Evolutionary conservation across 2,797 vertebrate species (phyloP), one percentile per base, ranked within the genome.

Genomic region (Luscinia luscinia): DNA sequence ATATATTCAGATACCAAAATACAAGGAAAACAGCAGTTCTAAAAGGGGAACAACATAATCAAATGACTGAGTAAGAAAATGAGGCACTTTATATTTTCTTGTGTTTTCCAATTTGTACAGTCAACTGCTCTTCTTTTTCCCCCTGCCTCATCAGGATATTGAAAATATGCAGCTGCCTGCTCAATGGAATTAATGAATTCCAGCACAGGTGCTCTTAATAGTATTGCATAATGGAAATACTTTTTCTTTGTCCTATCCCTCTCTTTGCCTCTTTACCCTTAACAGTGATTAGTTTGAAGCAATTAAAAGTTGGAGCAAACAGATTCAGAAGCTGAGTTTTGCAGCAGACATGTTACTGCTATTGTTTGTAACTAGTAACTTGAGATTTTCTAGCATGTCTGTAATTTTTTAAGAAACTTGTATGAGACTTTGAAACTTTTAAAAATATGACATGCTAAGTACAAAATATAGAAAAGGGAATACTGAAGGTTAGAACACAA

Each of bases 141-240:
- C 32, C 19, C 10, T 34, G 9, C 20, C 45, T 93, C 79, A 63
- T 84, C 78, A 86, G 51, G 43, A 52, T 61, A 51, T 59, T 87
- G 52, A 46, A 86, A 67, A 88, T 78, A 70, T 43, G 75, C 84
- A 96, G 48, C 62, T 89, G 58, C 69, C 88, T 87, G 34, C 54
- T 89, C 87, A 93, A 32, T 70, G 17, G 62, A 92, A 52, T 64
- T 41, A 93, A 90, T 89, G 49, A 79, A 95, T 96, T 87, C 68
- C 55, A 82, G 41, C 45, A 81, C 41, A 83, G 89, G 73, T 96
- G 61, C 26, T 91, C 41, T 63, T 80, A 45, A 81, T 87, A 84
- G 34, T 70, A 87, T 57, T 78, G 52, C 16, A 46, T 52, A 81
- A 94, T 74, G 4, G 16, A 90, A 76, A 40, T 10, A 4, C 11